Conservation (phyloP, 2,113 vertebrate species). For the Sporophila hypoxantha region DNA sequence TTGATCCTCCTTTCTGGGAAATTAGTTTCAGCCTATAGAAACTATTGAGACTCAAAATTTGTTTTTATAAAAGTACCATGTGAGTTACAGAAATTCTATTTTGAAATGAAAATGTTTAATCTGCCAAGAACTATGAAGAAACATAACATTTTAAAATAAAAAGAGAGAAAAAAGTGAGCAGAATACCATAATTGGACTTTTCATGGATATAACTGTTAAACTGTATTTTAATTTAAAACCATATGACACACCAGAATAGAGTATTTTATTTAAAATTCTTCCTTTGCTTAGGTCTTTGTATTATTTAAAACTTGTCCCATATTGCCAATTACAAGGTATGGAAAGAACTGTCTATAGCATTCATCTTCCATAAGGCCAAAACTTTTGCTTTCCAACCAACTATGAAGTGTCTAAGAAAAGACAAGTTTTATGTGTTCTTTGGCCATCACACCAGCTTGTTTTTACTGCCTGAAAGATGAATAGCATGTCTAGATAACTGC, state of each 20-base stretch:
- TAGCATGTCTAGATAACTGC: neutral
- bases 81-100: neutral
- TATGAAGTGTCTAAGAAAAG: neutral
- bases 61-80: neutral
- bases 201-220: neutral
- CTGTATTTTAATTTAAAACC: neutral
- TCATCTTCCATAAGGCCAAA: neutral
- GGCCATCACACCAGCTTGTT: slow-evolving; percentile 29
- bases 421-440: neutral
- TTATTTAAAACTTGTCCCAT: neutral
- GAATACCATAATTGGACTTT: neutral
- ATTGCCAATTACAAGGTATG: neutral
- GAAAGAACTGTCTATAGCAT: neutral
- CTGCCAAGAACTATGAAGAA: neutral
- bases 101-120: neutral
- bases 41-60: neutral
- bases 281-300: neutral
- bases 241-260: neutral
- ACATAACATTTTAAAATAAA: neutral
- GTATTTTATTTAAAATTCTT: neutral
- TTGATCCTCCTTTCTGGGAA: neutral
- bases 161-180: neutral
- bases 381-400: neutral
- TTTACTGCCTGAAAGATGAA: neutral
- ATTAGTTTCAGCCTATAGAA: neutral